Base-by-base conservation (phyloP, 2,888 invertebrate genomes). In the Chelonus formosanus region DNA sequence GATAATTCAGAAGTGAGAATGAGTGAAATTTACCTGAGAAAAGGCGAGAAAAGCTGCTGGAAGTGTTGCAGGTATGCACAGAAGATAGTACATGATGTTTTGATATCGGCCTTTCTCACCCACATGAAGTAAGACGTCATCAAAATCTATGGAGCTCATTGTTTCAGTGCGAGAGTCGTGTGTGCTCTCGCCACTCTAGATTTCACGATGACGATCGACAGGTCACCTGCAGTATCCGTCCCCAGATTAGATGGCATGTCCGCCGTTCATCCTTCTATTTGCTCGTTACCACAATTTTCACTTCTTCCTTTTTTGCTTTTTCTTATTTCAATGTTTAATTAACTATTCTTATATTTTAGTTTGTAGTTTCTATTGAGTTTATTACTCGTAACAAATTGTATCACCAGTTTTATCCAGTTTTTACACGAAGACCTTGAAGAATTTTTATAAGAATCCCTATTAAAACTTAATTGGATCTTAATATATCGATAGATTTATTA, bases 1-100 rank as follows among this genome's bases (percentile, higher is more conserved):
- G 20, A 20, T 20, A 20, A 20, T 20, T 20, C 1, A 20, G 20
- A 2, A 20, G 20, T 20, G 20, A 20, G 20, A 20, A 20, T 20
- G 20, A 20, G 1, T 20, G 20, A 20, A 1, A 20, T 20, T 20
- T 74, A 90, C 89, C 86, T 90, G 90, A 47, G 89, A 89, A 76
- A 90, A 90, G 5, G 89, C 90, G 65, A 90, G 85, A 74, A 89
- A 90, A 0, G 89, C 90, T 3, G 90, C 89, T 0, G 90, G 89
- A 70, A 91, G 84, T 6, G 89, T 88, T 0, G 90, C 90, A 20
- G 90, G 85, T 66, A 89, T 89, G 78, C 90, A 89, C 36, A 91
- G 84, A 64, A 90, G 80, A 75, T 89, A 89, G 78, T 89, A 89
- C 73, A 90, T 85, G 67, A 89, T 79, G 65, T 87, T 85, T 77